Evolutionary conservation across 64 coral and sea anemone genomes (phyloP).

Genomic region (Actinia tenebrosa): DNA sequence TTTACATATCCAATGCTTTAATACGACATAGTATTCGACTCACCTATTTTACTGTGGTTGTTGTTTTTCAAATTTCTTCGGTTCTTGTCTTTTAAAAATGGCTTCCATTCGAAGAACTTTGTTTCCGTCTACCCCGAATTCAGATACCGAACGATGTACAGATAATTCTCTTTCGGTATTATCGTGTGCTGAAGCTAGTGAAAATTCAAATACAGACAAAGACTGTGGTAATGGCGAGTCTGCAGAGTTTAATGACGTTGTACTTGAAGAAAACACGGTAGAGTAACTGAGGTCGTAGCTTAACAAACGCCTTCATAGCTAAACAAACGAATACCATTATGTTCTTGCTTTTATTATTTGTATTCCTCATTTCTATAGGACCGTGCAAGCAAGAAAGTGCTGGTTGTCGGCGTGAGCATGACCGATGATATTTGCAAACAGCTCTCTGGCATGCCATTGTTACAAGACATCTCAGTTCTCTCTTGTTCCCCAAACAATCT

Average conservation of each 20-base stretch:
- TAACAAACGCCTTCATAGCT: no score
- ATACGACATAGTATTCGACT: background rate
- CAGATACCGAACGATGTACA: background rate
- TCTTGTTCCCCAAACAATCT: background rate
- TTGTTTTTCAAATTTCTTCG: background rate
- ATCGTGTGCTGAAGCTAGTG: background rate
- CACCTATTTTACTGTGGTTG: background rate
- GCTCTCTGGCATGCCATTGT: conserved; percentile 3
- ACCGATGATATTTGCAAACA: background rate
- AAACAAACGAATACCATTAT: background rate
- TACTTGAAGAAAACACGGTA: background rate
- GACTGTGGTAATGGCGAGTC: background rate
- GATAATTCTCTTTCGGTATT: background rate
- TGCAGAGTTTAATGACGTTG: background rate
- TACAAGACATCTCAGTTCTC: background rate
- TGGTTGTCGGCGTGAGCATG: conserved; percentile 24
- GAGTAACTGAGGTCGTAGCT: no score
- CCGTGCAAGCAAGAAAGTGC: conserved; percentile 30
- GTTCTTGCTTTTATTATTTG: background rate
- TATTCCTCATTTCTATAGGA: background rate
- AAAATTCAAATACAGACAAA: background rate
- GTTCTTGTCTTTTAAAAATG: conserved; percentile 2
- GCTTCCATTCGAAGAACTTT: conserved; percentile 22
- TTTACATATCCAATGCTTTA: background rate
- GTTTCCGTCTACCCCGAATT: background rate